Evolutionary conservation across 2,113 vertebrate species (phyloP).

Genomic region (Rhabdornis inornatus): DNA sequence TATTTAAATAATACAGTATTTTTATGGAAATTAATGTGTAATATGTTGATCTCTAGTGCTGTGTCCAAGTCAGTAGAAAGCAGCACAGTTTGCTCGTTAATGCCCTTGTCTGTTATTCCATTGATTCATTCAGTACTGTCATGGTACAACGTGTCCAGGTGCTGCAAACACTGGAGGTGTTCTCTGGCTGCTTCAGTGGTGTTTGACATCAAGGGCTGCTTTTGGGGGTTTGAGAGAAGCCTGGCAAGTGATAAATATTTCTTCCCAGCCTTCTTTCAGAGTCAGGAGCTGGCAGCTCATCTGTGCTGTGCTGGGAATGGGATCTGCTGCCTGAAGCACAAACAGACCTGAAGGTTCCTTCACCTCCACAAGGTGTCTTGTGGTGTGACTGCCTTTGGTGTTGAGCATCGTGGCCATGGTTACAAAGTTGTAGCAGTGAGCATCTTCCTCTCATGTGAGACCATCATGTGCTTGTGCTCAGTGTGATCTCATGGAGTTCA

Average conservation of each 20-base stretch:
- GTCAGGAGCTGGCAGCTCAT: neutral
- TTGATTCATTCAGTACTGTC: neutral
- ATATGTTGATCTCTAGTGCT: neutral
- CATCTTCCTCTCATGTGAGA: neutral
- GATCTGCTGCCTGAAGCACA: neutral
- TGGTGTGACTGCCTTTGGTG: neutral
- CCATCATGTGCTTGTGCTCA: neutral
- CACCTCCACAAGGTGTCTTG: neutral
- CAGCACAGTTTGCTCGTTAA: neutral
- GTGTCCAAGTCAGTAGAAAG: neutral
- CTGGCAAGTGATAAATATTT: accelerated
- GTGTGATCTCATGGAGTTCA: accelerated
- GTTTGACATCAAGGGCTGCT: neutral
- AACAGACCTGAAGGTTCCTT: neutral
- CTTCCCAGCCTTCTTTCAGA: neutral
- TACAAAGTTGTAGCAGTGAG: neutral
- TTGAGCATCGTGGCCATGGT: accelerated
- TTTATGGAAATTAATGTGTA: neutral
- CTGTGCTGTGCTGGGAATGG: neutral
- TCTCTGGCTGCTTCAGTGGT: neutral
- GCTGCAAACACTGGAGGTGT: neutral
- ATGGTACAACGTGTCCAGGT: neutral
- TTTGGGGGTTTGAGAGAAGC: neutral
- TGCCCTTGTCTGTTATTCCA: neutral
- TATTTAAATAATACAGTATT: neutral